Evolutionary conservation across 1,140 invertebrate genomes (phyloP).

Genomic region (Vollenhovia emeryi): DNA sequence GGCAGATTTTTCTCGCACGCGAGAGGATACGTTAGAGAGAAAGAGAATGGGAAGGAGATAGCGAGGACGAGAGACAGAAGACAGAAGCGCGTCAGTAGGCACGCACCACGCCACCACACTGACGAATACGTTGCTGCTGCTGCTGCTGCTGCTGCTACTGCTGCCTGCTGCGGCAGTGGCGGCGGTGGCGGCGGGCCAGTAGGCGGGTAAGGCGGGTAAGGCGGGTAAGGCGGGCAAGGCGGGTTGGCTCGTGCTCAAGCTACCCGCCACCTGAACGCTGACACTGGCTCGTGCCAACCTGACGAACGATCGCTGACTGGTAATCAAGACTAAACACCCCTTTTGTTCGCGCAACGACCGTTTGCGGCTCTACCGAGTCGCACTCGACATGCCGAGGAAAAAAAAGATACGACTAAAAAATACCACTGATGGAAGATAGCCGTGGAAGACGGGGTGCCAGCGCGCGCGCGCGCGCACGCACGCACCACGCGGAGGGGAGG

Average conservation of each 20-base stretch:
- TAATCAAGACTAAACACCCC: background rate
- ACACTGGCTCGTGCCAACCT: background rate
- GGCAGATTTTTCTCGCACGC: constrained; percentile 60
- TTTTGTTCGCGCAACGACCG: background rate
- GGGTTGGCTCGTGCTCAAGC: background rate
- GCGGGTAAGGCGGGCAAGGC: no score
- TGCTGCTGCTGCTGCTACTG: no score
- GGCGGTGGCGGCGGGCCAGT: background rate
- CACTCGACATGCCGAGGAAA: constrained; percentile 28
- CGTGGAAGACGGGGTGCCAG: constrained; percentile 30
- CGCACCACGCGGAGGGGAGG: constrained; percentile 58
- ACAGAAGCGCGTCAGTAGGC: constrained; percentile 49
- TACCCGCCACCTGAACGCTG: background rate
- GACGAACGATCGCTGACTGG: constrained; percentile 1
- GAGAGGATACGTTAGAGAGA: background rate
- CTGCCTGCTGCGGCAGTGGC: background rate
- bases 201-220: no score
- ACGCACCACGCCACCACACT: constrained; percentile 53
- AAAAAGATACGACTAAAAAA: constrained; percentile 63
- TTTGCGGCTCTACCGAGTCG: background rate
- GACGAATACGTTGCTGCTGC: no score
- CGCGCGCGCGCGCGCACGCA: constrained; percentile 30
- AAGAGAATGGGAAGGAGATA: constrained; percentile 4
- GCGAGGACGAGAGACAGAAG: constrained; percentile 30
- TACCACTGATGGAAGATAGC: constrained; percentile 53